phyloP scores from a whole-genome alignment of 2,888 invertebrate genomes.

The Lasioglossum morio region DNA sequence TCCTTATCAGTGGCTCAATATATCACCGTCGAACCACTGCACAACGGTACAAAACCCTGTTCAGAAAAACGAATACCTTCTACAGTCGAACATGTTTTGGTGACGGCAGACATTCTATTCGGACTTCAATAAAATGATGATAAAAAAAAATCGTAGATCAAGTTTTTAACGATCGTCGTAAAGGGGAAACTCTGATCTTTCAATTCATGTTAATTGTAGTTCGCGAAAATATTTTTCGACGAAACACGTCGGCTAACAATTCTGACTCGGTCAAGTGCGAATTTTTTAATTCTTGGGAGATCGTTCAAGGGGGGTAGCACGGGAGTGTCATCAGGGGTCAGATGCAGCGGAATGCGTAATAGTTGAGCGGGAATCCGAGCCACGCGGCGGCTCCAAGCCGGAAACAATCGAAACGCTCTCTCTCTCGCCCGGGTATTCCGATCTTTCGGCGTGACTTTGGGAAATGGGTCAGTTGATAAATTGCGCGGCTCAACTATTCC shows the following conservation, averaged over 20 bases:
- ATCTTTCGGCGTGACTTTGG: slow-evolving; percentile 62
- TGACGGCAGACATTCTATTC: too few relatives aligned
- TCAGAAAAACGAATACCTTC: too few relatives aligned
- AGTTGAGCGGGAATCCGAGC: slow-evolving; percentile 38
- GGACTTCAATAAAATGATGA: too few relatives aligned
- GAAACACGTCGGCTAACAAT: background rate
- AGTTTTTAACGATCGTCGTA: too few relatives aligned
- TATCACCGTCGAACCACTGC: background rate
- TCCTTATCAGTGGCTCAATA: background rate
- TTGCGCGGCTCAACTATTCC: slow-evolving; percentile 53
- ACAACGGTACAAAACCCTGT: background rate
- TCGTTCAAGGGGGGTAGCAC: background rate
- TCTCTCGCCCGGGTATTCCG: slow-evolving; percentile 30
- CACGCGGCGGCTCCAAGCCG: slow-evolving; percentile 16
- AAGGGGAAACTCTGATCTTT: too few relatives aligned
- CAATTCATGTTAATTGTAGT: too few relatives aligned
- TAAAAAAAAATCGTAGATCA: too few relatives aligned
- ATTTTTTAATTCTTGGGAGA: background rate
- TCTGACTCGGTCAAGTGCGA: background rate
- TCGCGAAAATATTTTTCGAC: too few relatives aligned
- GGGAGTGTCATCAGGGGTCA: background rate
- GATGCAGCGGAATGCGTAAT: slow-evolving; percentile 36
- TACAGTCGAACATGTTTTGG: too few relatives aligned
- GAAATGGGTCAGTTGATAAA: slow-evolving; percentile 69
- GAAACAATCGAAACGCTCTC: slow-evolving; percentile 51